phyloP scores from a whole-genome alignment of 2,797 vertebrate genomes.

The Lutjanus campechanus region DNA sequence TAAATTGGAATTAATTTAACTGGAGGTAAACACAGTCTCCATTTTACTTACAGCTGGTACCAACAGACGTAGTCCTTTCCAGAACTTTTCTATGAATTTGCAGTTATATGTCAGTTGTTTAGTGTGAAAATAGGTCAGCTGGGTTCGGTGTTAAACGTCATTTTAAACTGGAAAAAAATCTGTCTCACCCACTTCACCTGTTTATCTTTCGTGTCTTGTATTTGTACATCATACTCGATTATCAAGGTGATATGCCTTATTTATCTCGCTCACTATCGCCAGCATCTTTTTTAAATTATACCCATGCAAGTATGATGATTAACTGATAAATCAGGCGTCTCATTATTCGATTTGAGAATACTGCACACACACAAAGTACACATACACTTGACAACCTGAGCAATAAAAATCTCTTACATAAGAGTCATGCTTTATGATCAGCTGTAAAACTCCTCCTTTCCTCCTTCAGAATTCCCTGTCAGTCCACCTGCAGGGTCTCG shows the following conservation, averaged over 20 bases:
- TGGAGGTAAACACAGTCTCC: neutral
- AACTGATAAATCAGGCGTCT: slow-evolving; percentile 30
- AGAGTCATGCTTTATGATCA: slow-evolving; percentile 53
- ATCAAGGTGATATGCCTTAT: neutral
- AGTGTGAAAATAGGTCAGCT: neutral
- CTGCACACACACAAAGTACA: slow-evolving; percentile 7
- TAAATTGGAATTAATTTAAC: neutral
- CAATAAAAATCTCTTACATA: slow-evolving; percentile 57
- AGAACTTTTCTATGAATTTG: too few relatives aligned
- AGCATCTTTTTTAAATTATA: neutral
- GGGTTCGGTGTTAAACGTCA: neutral
- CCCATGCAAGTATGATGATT: neutral
- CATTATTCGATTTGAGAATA: neutral
- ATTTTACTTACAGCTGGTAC: neutral
- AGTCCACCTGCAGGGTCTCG: neutral
- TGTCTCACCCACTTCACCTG: neutral
- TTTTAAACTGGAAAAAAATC: neutral
- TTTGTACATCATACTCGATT: neutral
- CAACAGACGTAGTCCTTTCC: too few relatives aligned
- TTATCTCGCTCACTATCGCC: neutral
- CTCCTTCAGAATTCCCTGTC: neutral
- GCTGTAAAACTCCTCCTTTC: slow-evolving; percentile 54
- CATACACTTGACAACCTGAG: neutral
- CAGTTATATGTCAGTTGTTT: neutral
- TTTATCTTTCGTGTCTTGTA: neutral